Base-by-base conservation (phyloP, 2,113 vertebrate genomes). In the Conger conger region DNA sequence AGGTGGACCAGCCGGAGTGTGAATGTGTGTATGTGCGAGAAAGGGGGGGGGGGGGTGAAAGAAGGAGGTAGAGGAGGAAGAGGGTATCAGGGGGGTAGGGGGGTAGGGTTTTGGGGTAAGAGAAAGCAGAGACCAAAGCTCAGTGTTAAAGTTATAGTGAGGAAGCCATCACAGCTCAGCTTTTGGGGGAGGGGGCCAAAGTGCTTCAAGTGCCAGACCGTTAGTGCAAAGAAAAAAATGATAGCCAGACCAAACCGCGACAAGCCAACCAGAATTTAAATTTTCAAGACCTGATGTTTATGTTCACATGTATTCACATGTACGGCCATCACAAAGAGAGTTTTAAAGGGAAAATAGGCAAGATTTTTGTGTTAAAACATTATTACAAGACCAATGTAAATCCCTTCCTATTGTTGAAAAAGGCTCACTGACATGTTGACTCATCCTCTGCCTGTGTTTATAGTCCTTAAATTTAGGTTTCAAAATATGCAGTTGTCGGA, bases 81-180 rank as follows among this genome's bases (percentile, higher is more conserved):
- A 76, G 42, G 83, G 50, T 53, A 30, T 42, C 30, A 87, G 90
- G 37, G 85, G 86, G 91, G 84, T 50, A 50, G 88, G 91, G 87
- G 89, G 93, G 87, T n/a, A 37, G 45, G 36, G n/a, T 37, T 50
- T 83, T 83, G 82, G 60, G 37, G 83, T 88, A 83, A 88, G 89
- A 93, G 87, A 93, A 50, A 42, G 77, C 45, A 63, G 68, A 82
- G 53, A 82, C 33, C 73, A n/a, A 7, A 45, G 81, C 90, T 87
- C 91, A 85, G 88, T 91, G 92, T 94, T 94, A 94, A 86, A 18
- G 90, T 93, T 93, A 93, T 17, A 27, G 37, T 42, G 38, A 60
- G 20, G 60, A 68, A 79, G 84, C 84, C 20, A 17, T 84, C 54
- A 20, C 84, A 85, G 81, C 33, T 78, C 45, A 79, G 76, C 45